Evolutionary conservation across 2,113 vertebrate species (phyloP).

Genomic region (Tachysurus fulvidraco): DNA sequence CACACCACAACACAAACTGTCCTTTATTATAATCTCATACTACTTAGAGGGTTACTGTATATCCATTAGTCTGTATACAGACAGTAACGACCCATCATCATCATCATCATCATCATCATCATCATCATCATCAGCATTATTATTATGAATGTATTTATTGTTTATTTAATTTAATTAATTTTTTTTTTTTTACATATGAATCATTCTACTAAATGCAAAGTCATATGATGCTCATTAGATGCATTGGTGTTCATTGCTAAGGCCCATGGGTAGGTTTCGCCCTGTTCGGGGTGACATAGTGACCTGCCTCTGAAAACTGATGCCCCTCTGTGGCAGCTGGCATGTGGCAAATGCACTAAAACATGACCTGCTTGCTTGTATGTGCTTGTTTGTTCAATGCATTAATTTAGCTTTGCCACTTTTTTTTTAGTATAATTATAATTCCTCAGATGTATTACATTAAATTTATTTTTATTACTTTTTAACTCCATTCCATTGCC

Average conservation of each 20-base stretch:
- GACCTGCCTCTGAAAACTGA: conserved; percentile 19
- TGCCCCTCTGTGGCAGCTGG: conserved; percentile 30
- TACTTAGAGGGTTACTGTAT: neutral
- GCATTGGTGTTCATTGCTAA: neutral
- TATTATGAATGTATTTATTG: no score
- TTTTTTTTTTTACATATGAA: neutral
- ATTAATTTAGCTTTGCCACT: neutral
- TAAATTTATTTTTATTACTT: neutral
- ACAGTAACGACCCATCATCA: neutral
- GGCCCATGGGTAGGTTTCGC: neutral
- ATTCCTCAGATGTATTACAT: neutral
- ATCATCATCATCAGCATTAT: no score
- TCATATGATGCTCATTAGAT: neutral
- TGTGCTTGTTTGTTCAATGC: conserved; percentile 24
- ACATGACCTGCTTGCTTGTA: neutral
- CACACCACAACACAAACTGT: neutral
- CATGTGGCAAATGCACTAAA: conserved; percentile 32
- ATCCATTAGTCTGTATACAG: neutral
- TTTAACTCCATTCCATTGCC: neutral
- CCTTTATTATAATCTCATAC: neutral
- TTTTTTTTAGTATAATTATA: neutral
- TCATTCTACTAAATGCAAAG: neutral
- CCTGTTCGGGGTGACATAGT: neutral
- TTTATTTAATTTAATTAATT: neutral
- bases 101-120: no score